phyloP scores from a whole-genome alignment of 1,140 invertebrate genomes.

The Drosophila kepulauana region DNA sequence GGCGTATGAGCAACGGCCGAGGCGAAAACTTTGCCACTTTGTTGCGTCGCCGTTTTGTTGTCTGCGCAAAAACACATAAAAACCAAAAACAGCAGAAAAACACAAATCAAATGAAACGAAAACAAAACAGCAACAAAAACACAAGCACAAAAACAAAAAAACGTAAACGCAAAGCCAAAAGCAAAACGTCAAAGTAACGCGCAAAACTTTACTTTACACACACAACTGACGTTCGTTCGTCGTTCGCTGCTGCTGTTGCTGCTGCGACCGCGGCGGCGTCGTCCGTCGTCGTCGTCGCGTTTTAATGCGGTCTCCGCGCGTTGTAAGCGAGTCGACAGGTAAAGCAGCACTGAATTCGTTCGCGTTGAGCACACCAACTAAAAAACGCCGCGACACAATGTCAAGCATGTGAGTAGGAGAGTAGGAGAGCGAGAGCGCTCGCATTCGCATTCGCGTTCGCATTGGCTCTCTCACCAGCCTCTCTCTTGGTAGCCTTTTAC shows the following conservation, averaged over 20 bases:
- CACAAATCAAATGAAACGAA: conserved; percentile 6
- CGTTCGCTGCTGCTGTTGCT: conserved; percentile 6
- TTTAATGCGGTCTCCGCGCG: conserved; percentile 63
- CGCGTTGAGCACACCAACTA: conserved; percentile 41
- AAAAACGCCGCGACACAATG: conserved; percentile 35
- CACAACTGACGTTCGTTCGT: conserved; percentile 24
- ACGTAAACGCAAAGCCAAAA: too few species aligned
- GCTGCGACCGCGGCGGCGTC: conserved; percentile 39
- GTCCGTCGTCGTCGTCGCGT: conserved; percentile 48
- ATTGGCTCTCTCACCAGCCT: not conserved
- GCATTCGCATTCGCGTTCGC: not conserved
- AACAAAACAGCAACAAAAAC: conserved; percentile 10
- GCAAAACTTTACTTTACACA: conserved; percentile 63
- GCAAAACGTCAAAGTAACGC: conserved; percentile 47
- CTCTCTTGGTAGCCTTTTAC: not conserved
- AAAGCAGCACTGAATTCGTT: conserved; percentile 57
- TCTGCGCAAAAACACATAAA: conserved; percentile 54
- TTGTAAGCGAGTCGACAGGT: conserved; percentile 69
- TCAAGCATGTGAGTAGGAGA: not conserved
- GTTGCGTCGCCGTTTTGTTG: conserved; percentile 48
- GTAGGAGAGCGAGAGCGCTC: conserved; percentile 8
- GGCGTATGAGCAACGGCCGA: conserved; percentile 76
- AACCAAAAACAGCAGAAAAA: conserved; percentile 45
- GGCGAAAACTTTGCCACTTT: conserved; percentile 80
- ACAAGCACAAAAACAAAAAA: not conserved